Evolutionary conservation across 2,888 invertebrate genomes (phyloP), one percentile per base, ranked within the genome.

Genomic region (Drosophila testacea): DNA sequence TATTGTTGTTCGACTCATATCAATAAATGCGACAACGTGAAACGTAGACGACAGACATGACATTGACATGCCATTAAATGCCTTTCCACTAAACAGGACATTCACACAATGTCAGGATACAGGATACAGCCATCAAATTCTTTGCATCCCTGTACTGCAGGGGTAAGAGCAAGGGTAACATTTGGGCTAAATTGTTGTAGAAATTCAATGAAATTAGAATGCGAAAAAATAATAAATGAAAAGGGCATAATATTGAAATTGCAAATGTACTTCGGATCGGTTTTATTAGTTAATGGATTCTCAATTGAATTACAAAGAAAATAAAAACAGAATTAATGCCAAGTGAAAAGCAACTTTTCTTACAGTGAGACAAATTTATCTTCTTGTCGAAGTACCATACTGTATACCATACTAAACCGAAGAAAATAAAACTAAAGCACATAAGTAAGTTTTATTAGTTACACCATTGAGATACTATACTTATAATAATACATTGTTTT

Each of bases 181-280:
- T 89, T 89, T 78, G 88, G 74, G 71, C 57, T 13, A 85, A 83
- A 81, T 83, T 88, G 71, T 76, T 73, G 73, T 75, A 34, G 48
- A 83, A 88, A 83, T 73, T 71, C 77, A 86, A 88, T 86, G 77
- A 88, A 88, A 90, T 88, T 88, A 84, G 77, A 90, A 84, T 81
- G 80, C 69, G 60, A 73, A 71, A 77, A 68, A 71, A 46, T 32
- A 61, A 54, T 36, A 47, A 52, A 51, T 51, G 50, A 22, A 27
- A 59, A 38, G 28, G 56, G 39, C n/a, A 47, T 59, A 46, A 64
- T 60, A 65, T 39, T 59, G 39, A 73, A 65, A 82, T 62, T 27
- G 57, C 34, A 44, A 44, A 28, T 30, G 44, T 13, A 27, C 36
- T 30, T 48, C 44, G 71, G 32, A 66, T 79, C 55, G 56, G 32